Evolutionary conservation across 1,140 invertebrate genomes (phyloP).

Genomic region (Phymorhynchus buccinoides): DNA sequence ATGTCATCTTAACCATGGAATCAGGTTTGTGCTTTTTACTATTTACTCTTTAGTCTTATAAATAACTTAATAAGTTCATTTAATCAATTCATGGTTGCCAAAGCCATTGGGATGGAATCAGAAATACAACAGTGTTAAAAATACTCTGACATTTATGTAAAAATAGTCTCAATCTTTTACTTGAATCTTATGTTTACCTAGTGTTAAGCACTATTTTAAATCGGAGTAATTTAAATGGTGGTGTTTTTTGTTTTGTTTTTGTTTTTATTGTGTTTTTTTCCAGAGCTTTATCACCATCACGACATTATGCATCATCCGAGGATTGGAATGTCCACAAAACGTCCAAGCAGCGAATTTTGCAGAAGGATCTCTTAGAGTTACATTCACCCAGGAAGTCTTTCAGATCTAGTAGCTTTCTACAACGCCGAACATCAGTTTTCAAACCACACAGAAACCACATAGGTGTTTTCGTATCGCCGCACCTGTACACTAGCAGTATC

Average conservation of each 20-base stretch:
- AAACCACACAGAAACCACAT: background rate
- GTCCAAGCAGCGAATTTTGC: background rate
- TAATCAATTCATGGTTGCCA: too few relatives aligned
- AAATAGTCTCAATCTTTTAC: background rate
- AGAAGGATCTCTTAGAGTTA: background rate
- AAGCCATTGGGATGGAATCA: too few relatives aligned
- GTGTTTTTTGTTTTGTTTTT: too few relatives aligned
- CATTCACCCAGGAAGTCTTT: conserved; percentile 2
- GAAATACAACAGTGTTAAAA: too few relatives aligned
- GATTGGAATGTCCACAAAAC: background rate
- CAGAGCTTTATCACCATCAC: background rate
- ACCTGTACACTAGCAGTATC: background rate
- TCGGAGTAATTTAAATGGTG: too few relatives aligned
- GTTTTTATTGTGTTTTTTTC: background rate
- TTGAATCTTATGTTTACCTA: background rate
- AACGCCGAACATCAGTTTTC: background rate
- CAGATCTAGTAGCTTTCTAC: background rate
- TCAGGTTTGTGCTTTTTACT: background rate
- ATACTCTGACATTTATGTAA: too few relatives aligned
- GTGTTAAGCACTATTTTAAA: too few relatives aligned
- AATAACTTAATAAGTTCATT: too few relatives aligned
- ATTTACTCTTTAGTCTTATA: too few relatives aligned
- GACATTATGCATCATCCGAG: background rate
- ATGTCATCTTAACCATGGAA: background rate
- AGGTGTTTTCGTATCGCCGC: background rate